phyloP scores from a whole-genome alignment of 2,888 invertebrate genomes.

The Archaeoteleia sp. region DNA sequence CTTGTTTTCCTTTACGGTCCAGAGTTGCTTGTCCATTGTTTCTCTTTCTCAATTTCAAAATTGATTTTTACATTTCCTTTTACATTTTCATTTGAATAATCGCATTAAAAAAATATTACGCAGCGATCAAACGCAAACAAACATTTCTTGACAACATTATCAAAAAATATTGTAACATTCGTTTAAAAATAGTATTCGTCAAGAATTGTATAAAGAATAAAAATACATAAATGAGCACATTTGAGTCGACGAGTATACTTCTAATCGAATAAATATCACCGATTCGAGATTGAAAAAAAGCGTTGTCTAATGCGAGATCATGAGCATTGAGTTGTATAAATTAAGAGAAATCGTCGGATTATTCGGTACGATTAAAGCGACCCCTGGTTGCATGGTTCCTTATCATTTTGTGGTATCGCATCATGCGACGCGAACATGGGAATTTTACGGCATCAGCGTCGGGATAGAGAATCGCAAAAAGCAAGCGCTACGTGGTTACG shows the following conservation, averaged over 20 bases:
- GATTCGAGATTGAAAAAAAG: too few relatives aligned
- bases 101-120: neutral
- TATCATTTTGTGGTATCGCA: conserved; percentile 43
- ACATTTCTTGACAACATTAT: too few relatives aligned
- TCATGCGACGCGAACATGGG: conserved; percentile 21
- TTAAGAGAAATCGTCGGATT: conserved; percentile 1
- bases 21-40: conserved; percentile 12
- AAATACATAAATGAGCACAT: too few relatives aligned
- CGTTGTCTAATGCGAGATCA: too few relatives aligned
- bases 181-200: too few relatives aligned
- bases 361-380: conserved; percentile 1
- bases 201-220: too few relatives aligned
- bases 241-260: too few relatives aligned
- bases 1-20: conserved; percentile 21
- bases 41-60: conserved; percentile 17
- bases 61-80: conserved; percentile 11
- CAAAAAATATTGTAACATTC: too few relatives aligned
- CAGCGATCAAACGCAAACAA: too few relatives aligned
- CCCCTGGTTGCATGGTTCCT: neutral
- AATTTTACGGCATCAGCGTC: conserved; percentile 2
- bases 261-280: too few relatives aligned
- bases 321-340: conserved; percentile 3
- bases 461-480: conserved; percentile 11
- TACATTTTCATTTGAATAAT: conserved; percentile 1
- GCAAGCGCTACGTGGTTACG: conserved; percentile 1